Evolutionary conservation across 2,888 invertebrate species (phyloP), one percentile per base, ranked within the genome.

Genomic region (Pardosa pseudoannulata): DNA sequence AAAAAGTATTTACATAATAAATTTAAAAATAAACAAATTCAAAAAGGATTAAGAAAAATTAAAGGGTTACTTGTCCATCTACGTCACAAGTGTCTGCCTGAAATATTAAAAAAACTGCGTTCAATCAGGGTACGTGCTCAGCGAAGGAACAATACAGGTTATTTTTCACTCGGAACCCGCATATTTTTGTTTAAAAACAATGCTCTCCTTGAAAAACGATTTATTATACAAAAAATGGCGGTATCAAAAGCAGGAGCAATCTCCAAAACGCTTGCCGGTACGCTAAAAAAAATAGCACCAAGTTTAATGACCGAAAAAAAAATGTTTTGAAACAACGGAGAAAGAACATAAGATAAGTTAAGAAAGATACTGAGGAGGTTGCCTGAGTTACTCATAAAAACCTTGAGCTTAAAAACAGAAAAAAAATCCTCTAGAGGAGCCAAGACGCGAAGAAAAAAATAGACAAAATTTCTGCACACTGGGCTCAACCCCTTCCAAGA

Each of bases 191-290:
- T 80, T 73, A 73, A 80, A 67, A 72, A 80, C 73, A 80, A 65
- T 73, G 65, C 75, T 62, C 71, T 29, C 11, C 28, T 29, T 56
- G 74, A 76, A 82, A 76, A 82, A 75, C 82, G 75, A 82, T 82
- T 82, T 82, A 82, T 82, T 71, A 81, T 74, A 76, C 32, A 73
- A 80, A 79, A 82, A 62, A 50, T 32, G 36, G 62, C 32, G 71
- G 75, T 82, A 82, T 82, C 82, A 82, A 82, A 76, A 70, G 46
- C 82, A 82, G 82, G 67, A 46, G 71, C 82, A 76, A 75, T 71
- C 75, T 82, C 46, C 39, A 29, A 70, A 70, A 67, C 36, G 36
- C 72, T 64, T 31, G 46, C 41, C 64, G 71, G 32, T 36, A 72
- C 16, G 39, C 27, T 62, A 62, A 74, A 80, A 81, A 82, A 82